Percentiles rank a stretch among this genome's conserved stretches.
These are phyloP conservation scores for Drosophila stalkeri DNA, from an alignment of 2,888 invertebrate species.

Conservation along the genomic window DNA sequence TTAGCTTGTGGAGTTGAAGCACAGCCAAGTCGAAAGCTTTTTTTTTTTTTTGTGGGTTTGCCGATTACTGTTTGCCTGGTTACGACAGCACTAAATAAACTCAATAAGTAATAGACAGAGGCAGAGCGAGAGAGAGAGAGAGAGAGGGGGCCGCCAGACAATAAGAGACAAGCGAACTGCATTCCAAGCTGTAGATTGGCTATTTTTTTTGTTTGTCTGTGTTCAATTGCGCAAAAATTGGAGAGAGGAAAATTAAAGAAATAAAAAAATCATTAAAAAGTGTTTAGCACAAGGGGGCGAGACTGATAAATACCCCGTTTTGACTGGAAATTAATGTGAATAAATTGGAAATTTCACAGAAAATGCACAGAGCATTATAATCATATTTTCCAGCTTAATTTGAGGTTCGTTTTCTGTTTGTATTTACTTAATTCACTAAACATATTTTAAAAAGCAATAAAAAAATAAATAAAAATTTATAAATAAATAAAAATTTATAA, in stretches of 20 bases:
- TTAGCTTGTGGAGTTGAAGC: constrained; percentile 59
- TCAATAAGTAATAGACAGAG: constrained; percentile 67
- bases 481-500: too few species aligned
- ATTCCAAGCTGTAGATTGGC: constrained; percentile 64
- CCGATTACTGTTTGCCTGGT: constrained; percentile 49
- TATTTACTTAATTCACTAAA: too few species aligned
- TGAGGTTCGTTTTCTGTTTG: too few species aligned
- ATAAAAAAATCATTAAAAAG: constrained; percentile 8
- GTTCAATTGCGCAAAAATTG: constrained; percentile 41
- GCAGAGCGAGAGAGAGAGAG: background rate
- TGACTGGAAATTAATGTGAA: background rate
- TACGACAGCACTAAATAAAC: constrained; percentile 76
- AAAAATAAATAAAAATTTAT: too few species aligned
- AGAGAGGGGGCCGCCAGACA: constrained; percentile 27
- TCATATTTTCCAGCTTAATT: too few species aligned
- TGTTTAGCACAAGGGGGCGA: background rate
- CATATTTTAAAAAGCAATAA: too few species aligned
- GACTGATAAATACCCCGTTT: background rate
- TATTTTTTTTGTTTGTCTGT: constrained; percentile 32
- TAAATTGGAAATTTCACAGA: background rate
- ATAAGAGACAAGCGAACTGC: constrained; percentile 58
- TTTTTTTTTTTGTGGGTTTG: constrained; percentile 36
- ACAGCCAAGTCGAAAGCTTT: constrained; percentile 45
- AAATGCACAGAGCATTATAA: background rate
- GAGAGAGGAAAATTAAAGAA: constrained; percentile 20